Conservation (phyloP, 1,140 invertebrate genomes). For the Pectinophora gossypiella region DNA sequence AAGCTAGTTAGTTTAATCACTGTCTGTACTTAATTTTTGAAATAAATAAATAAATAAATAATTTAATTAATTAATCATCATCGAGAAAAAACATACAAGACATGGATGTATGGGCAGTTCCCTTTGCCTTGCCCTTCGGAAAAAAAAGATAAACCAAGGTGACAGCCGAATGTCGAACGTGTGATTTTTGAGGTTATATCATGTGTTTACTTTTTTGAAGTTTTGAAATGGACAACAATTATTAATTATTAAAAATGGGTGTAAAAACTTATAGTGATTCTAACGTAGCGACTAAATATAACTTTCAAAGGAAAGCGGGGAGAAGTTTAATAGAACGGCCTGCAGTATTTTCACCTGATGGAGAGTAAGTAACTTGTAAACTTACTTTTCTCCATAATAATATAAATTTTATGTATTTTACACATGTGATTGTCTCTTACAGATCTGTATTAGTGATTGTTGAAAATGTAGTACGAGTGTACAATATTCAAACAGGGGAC, state of each 20-base stretch:
- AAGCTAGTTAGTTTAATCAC: no score
- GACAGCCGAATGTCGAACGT: no score
- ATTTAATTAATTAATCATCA: no score
- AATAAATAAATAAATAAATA: no score
- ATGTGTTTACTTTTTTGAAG: background rate
- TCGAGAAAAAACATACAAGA: no score
- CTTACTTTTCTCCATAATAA: background rate
- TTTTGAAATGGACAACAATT: background rate
- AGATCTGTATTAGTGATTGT: slow-evolving; percentile 62
- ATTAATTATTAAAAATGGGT: slow-evolving; percentile 38
- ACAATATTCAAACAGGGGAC: slow-evolving; percentile 62
- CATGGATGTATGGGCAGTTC: no score
- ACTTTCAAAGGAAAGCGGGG: slow-evolving; percentile 59
- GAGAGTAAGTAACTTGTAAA: slow-evolving; percentile 51
- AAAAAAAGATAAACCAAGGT: no score
- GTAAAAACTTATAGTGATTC: slow-evolving; percentile 30
- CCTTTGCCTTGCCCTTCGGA: no score
- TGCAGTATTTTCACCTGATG: slow-evolving; percentile 66
- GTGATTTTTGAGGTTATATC: slow-evolving; percentile 3
- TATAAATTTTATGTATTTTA: background rate
- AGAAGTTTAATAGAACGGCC: slow-evolving; percentile 66
- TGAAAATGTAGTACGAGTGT: slow-evolving; percentile 58
- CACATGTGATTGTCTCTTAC: slow-evolving; percentile 17
- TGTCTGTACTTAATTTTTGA: no score
- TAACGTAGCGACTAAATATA: slow-evolving; percentile 37